Conservation (phyloP, 2,797 vertebrate species). For the Labroides dimidiatus region DNA sequence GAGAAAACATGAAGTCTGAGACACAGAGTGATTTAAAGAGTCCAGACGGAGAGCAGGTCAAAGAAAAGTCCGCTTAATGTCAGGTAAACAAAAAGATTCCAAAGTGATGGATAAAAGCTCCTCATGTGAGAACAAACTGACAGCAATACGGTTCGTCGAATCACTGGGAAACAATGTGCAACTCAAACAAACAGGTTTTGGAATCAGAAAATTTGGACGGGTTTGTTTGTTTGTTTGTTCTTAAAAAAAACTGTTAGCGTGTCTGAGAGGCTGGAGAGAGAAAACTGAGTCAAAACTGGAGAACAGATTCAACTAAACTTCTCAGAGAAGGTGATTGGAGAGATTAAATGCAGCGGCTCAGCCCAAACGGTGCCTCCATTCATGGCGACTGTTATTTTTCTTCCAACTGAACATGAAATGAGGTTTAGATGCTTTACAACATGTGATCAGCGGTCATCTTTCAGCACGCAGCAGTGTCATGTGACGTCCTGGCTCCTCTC, state of each 20-base stretch:
- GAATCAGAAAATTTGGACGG: neutral
- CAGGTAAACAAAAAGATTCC: neutral
- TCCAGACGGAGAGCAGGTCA: neutral
- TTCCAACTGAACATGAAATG: slow-evolving; percentile 8
- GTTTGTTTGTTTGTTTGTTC: neutral
- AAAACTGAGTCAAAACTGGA: slow-evolving; percentile 5
- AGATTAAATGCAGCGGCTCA: neutral
- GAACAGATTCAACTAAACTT: too few relatives aligned
- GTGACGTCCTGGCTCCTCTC: slow-evolving; percentile 29
- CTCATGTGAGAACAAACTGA: slow-evolving; percentile 4
- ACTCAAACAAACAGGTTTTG: slow-evolving; percentile 23
- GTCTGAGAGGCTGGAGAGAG: neutral
- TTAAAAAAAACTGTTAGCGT: neutral
- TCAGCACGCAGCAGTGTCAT: slow-evolving; percentile 29
- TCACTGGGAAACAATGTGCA: slow-evolving; percentile 37
- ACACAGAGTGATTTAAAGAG: neutral
- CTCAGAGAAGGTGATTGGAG: slow-evolving; percentile 36
- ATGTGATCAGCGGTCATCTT: slow-evolving; percentile 23
- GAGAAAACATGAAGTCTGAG: slow-evolving; percentile 15
- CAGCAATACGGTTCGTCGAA: neutral
- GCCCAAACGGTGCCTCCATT: slow-evolving; percentile 19
- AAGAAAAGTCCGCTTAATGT: neutral
- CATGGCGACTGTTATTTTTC: neutral
- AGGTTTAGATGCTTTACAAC: slow-evolving; percentile 2
- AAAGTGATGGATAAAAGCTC: neutral